A percentile compares a stretch with the other conserved stretches of the same genome.
These are phyloP conservation scores for Rallus crepitans DNA, from an alignment of 2,797 vertebrate genomes.

Conservation along the genomic window DNA sequence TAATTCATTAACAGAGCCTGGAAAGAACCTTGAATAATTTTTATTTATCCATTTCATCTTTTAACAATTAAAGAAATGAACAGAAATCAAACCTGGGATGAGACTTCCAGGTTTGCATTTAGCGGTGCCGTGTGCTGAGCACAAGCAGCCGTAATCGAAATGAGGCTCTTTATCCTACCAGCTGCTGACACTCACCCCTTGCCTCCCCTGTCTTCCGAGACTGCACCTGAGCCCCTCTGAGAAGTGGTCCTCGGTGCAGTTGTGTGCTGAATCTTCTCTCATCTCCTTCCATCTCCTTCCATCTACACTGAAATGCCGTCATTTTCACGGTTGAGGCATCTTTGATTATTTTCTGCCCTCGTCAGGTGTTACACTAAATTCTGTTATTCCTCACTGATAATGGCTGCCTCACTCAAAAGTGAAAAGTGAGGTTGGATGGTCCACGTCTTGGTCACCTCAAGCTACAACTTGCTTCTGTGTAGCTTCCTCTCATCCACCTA, in stretches of 20 bases:
- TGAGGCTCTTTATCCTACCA: background rate
- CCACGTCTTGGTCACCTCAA: background rate
- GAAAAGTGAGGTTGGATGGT: background rate
- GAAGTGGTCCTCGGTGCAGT: background rate
- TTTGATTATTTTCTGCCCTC: background rate
- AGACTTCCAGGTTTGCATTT: background rate
- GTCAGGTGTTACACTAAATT: background rate
- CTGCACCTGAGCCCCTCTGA: background rate
- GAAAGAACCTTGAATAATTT: background rate
- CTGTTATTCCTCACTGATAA: background rate
- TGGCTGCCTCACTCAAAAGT: background rate
- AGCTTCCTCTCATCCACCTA: background rate
- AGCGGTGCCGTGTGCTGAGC: background rate
- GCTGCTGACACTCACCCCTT: background rate
- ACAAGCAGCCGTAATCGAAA: background rate
- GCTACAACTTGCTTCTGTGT: background rate
- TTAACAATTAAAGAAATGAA: background rate
- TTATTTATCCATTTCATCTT: background rate
- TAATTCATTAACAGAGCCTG: background rate
- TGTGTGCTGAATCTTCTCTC: background rate
- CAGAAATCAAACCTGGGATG: background rate
- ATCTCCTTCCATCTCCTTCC: background rate
- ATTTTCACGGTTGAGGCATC: background rate
- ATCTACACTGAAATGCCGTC: background rate
- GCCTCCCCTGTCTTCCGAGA: background rate